These are phyloP conservation scores for Ametastegia equiseti DNA, from an alignment of 2,888 invertebrate species.

Conservation along the genomic window DNA sequence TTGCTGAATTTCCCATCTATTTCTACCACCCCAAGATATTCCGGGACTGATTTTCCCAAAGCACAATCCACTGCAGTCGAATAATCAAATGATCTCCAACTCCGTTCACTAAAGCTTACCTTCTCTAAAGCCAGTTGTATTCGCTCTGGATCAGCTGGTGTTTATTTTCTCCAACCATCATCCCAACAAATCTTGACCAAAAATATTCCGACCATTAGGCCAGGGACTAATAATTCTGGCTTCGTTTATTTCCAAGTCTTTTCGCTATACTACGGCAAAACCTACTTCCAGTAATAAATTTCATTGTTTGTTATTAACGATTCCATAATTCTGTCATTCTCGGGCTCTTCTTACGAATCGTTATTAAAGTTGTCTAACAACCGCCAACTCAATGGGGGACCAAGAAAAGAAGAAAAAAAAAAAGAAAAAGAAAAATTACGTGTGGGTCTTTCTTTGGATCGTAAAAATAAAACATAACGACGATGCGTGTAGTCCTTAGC, in stretches of 20 bases:
- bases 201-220: slow-evolving; percentile 2
- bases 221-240: background rate
- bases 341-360: background rate
- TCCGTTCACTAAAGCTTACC: background rate
- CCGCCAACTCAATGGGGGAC: background rate
- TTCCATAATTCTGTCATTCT: background rate
- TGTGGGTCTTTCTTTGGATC: background rate
- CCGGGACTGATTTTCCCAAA: background rate
- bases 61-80: background rate
- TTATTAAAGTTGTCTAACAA: background rate
- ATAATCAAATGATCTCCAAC: too few species aligned
- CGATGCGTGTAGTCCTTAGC: background rate
- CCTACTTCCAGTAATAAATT: background rate
- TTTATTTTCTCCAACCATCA: background rate
- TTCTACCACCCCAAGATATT: background rate
- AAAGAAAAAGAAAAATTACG: too few species aligned
- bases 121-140: background rate
- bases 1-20: background rate
- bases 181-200: background rate
- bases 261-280: background rate
- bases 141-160: background rate
- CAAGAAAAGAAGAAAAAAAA: background rate
- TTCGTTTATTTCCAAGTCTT: background rate
- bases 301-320: background rate
- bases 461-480: background rate